Evolutionary conservation across 2,113 vertebrate genomes (phyloP), one percentile per base, ranked within the genome.

Genomic region (Salvelinus alpinus): DNA sequence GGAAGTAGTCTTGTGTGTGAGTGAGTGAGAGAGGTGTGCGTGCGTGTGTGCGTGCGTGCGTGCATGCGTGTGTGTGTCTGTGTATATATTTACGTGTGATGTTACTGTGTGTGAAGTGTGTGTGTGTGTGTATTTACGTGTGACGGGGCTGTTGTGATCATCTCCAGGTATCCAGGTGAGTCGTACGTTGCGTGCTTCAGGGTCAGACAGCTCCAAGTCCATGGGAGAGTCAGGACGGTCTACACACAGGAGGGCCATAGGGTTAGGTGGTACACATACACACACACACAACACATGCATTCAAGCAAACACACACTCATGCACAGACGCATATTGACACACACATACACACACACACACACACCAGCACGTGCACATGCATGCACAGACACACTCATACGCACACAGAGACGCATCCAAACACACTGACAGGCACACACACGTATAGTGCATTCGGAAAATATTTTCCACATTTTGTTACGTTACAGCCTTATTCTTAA

Each of bases 161-260:
- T 96, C 94, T 0, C 97, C 97, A 0, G 96, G 97, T 66, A 97
- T 96, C 98, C 98, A 99, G 13, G 97, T 99, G 85, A 99, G 93
- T 48, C 90, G 82, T 84, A 96, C 94, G 0, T 94, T 98, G 80
- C 96, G 93, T 79, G 95, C 97, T 0, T 92, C 92, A 65, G 94
- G 93, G 83, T 99, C 97, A 0, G 98, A 88, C 70, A 99, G 87
- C 81, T 98, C 97, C 85, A 99, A 84, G 88, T 99, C 97, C 57
- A 89, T 92, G 2, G 98, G 98, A 20, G 87, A 90, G 72, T 97
- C 96, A 0, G 98, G 97, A 16, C 93, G 95, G 81, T 91, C 98
- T 99, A 88, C 60, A 62, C 8, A 73, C 48, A 74, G 29, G 74
- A 18, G 27, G 2, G n/a, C 65, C 18, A 1, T 25, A 20, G 76